Evolutionary conservation across 2,888 invertebrate genomes (phyloP).

Genomic region (Bembecia ichneumoniformis): DNA sequence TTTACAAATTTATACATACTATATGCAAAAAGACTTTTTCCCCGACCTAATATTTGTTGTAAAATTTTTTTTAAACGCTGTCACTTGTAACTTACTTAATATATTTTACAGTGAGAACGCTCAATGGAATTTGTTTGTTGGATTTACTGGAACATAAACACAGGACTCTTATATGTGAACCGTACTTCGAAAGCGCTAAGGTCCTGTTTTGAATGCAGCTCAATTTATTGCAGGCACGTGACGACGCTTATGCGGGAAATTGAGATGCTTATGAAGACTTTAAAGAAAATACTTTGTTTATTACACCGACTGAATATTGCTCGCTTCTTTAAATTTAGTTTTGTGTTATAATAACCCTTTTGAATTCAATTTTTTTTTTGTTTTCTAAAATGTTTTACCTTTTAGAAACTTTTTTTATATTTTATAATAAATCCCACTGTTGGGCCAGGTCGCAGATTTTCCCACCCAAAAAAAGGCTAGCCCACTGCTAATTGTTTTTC

Average conservation of each 20-base stretch:
- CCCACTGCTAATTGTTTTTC: no score
- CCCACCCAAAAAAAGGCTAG: no score
- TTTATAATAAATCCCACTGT: no score
- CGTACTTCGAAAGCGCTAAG: background rate
- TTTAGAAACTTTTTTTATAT: no score
- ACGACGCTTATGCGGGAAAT: slow-evolving; percentile 15
- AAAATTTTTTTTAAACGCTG: background rate
- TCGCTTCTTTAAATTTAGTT: no score
- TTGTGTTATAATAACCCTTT: no score
- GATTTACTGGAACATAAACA: slow-evolving; percentile 12
- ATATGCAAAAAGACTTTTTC: no score
- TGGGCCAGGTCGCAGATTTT: no score
- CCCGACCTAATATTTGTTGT: background rate
- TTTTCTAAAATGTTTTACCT: no score
- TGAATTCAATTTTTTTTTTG: no score
- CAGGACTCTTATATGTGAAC: slow-evolving; percentile 1
- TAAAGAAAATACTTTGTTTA: background rate
- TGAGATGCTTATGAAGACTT: slow-evolving; percentile 20
- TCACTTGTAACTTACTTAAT: slow-evolving; percentile 4
- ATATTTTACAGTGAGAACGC: slow-evolving; percentile 4
- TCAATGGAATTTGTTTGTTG: slow-evolving; percentile 27
- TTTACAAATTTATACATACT: no score
- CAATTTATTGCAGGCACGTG: slow-evolving; percentile 11
- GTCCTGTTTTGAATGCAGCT: slow-evolving; percentile 7
- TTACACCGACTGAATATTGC: no score